phyloP scores from a whole-genome alignment of 2,797 vertebrate species.

The Sebastes minor region DNA sequence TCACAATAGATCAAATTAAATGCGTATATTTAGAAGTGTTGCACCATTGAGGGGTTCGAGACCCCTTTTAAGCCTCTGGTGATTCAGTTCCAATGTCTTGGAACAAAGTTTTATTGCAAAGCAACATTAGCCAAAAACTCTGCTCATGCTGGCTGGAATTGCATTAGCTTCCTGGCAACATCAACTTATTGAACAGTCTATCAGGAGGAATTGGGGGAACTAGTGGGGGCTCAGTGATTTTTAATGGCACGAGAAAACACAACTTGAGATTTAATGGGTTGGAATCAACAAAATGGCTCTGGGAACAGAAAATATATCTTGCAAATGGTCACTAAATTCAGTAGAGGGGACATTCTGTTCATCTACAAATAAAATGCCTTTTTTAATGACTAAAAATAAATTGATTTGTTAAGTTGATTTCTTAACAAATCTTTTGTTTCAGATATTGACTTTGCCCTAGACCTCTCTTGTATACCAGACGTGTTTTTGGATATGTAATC shows the following conservation, averaged over 20 bases:
- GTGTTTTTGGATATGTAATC: neutral
- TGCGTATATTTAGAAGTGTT: slow-evolving; percentile 61
- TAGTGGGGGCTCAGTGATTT: slow-evolving; percentile 52
- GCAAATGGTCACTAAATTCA: slow-evolving; percentile 62
- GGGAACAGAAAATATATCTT: slow-evolving; percentile 65
- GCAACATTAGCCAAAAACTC: slow-evolving; percentile 64
- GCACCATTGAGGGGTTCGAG: slow-evolving; percentile 49
- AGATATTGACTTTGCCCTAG: neutral
- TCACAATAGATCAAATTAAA: slow-evolving; percentile 66
- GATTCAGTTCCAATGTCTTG: slow-evolving; percentile 61
- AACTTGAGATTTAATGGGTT: slow-evolving; percentile 72
- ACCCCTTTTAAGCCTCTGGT: slow-evolving; percentile 58
- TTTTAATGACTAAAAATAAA: slow-evolving; percentile 59
- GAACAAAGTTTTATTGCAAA: slow-evolving; percentile 67
- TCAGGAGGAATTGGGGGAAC: slow-evolving; percentile 56
- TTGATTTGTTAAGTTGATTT: slow-evolving; percentile 48
- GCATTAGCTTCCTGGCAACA: slow-evolving; percentile 67
- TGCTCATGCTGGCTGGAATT: slow-evolving; percentile 60
- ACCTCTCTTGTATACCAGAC: neutral
- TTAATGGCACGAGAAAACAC: slow-evolving; percentile 57
- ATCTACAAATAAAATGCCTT: slow-evolving; percentile 45
- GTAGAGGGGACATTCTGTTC: slow-evolving; percentile 41
- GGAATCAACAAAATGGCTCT: slow-evolving; percentile 65
- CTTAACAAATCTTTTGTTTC: slow-evolving; percentile 38
- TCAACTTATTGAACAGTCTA: slow-evolving; percentile 69